Percentiles rank a stretch among this genome's conserved stretches.
These are phyloP conservation scores for Trichacis sp. DNA, from an alignment of 2,888 invertebrate species.

Conservation along the genomic window DNA sequence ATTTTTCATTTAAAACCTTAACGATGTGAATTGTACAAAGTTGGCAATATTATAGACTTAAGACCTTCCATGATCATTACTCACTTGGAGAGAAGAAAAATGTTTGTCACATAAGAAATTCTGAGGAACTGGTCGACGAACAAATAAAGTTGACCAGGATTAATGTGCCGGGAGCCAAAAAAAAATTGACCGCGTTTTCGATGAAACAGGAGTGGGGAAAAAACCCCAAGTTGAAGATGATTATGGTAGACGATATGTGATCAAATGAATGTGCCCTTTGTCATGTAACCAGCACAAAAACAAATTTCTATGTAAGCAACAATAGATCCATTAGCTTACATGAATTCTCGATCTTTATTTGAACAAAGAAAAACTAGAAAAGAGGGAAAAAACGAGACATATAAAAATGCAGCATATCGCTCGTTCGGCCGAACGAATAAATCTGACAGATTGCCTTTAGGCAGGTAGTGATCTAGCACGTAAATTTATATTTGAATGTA, in stretches of 20 bases:
- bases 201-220: neutral
- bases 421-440: conserved; percentile 38
- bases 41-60: conserved; percentile 69
- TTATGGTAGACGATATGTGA: conserved; percentile 59
- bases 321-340: conserved; percentile 36
- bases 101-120: conserved; percentile 25
- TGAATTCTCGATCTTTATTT: conserved; percentile 35
- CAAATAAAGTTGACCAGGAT: too few species aligned
- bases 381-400: neutral
- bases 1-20: conserved; percentile 41
- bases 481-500: conserved; percentile 35
- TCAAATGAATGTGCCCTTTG: conserved; percentile 67
- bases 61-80: conserved; percentile 64
- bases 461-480: conserved; percentile 27
- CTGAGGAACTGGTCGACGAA: conserved; percentile 4
- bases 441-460: conserved; percentile 42
- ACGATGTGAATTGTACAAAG: conserved; percentile 68
- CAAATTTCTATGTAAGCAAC: conserved; percentile 47
- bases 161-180: neutral
- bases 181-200: neutral
- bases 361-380: conserved; percentile 6
- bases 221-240: conserved; percentile 9
- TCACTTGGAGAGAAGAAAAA: conserved; percentile 40
- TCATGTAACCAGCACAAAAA: conserved; percentile 62
- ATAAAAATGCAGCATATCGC: conserved; percentile 42